Conservation (phyloP, 2,888 invertebrate species). For the Lutraria lutraria region DNA sequence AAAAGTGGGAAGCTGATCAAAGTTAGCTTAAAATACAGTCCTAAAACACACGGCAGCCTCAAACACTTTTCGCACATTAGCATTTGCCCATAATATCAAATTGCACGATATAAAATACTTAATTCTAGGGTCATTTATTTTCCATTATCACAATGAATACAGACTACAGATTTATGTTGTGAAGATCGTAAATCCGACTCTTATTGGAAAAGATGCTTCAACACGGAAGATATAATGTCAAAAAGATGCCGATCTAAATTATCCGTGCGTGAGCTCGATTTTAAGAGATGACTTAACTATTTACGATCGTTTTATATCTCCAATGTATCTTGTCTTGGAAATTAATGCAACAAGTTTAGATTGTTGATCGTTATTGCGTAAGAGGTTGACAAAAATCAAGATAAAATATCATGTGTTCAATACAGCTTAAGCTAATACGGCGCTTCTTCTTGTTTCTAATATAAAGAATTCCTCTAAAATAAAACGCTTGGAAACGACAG, state of each 20-base stretch:
- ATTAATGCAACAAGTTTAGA: slow-evolving; percentile 28
- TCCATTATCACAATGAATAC: slow-evolving; percentile 68
- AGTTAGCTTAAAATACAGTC: slow-evolving; percentile 63
- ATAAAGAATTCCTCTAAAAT: too few relatives aligned
- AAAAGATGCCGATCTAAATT: slow-evolving; percentile 40
- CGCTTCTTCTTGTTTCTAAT: neutral
- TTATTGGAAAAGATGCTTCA: slow-evolving; percentile 34
- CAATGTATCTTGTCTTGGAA: neutral
- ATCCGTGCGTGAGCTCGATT: slow-evolving; percentile 35
- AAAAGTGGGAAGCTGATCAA: slow-evolving; percentile 56
- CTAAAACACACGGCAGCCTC: slow-evolving; percentile 60
- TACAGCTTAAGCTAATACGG: neutral
- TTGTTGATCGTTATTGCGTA: slow-evolving; percentile 12
- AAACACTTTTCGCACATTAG: slow-evolving; percentile 69
- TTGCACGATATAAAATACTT: slow-evolving; percentile 69
- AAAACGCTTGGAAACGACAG: too few relatives aligned
- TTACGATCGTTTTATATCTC: slow-evolving; percentile 15
- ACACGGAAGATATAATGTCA: slow-evolving; percentile 51
- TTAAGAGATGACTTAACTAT: slow-evolving; percentile 35
- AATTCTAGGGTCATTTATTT: slow-evolving; percentile 71
- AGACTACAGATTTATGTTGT: slow-evolving; percentile 56
- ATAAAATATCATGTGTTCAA: slow-evolving; percentile 1
- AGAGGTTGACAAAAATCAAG: neutral
- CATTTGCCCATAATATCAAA: slow-evolving; percentile 62
- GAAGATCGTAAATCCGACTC: slow-evolving; percentile 47